phyloP scores from a whole-genome alignment of 2,888 invertebrate genomes.

The Hololepta plana region DNA sequence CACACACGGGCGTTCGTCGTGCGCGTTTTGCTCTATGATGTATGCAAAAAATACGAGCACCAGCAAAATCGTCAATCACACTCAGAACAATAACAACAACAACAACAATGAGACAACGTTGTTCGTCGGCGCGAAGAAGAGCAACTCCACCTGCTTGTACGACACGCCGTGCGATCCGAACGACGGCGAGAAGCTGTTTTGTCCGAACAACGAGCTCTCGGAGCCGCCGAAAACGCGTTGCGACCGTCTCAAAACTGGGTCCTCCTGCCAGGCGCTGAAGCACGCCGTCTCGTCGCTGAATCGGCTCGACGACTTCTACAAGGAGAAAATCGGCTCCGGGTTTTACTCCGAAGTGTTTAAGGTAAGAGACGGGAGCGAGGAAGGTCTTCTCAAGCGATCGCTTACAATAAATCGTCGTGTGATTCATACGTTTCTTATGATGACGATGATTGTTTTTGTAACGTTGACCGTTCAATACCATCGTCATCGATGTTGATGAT shows the following conservation, averaged over 20 bases:
- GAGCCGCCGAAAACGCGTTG: conserved; percentile 23
- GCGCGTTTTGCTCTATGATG: conserved; percentile 10
- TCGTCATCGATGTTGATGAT: no score
- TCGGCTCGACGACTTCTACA: conserved; percentile 82
- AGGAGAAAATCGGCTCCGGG: conserved; percentile 85
- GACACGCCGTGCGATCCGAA: conserved; percentile 26
- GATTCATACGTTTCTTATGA: no score
- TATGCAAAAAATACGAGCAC: conserved; percentile 15
- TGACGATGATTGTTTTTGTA: no score
- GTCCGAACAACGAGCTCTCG: conserved; percentile 26
- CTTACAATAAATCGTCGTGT: no score
- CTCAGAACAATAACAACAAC: conserved; percentile 4
- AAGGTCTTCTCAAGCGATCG: no score
- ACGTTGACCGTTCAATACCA: no score
- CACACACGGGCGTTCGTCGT: conserved; percentile 4
- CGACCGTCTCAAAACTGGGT: conserved; percentile 44
- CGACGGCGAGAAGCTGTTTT: conserved; percentile 23
- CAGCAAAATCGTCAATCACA: conserved; percentile 12
- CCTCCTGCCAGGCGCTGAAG: conserved; percentile 76
- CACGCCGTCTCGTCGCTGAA: conserved; percentile 85
- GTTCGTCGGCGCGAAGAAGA: conserved; percentile 17
- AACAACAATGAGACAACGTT: conserved; percentile 15
- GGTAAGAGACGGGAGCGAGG: no score
- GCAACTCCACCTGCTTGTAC: conserved; percentile 24
- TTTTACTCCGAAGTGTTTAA: conserved; percentile 97